Evolutionary conservation across 2,797 vertebrate genomes (phyloP), one percentile per base, ranked within the genome.

Genomic region (Cygnus olor): DNA sequence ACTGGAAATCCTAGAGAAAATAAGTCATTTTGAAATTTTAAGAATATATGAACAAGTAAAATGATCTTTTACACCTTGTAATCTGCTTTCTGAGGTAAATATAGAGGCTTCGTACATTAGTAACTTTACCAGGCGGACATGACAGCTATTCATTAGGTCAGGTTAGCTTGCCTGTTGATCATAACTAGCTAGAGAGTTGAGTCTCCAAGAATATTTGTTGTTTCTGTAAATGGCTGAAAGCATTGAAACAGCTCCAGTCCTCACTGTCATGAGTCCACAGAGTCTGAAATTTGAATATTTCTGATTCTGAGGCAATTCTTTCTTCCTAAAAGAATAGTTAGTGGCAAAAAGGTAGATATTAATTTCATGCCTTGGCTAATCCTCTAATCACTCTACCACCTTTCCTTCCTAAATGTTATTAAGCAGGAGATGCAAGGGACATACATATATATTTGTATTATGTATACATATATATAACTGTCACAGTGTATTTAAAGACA

Each of bases 11-110:
- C 38, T 25, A 9, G 36, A 21, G 34, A 56, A 73, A 36, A 45
- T 32, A 49, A 53, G 32, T 16, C 32, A 22, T 28, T 49, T 34
- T 11, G 4, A 24, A 28, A 38, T 19, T 4, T 27, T 30, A 56
- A n/a, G 5, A n/a, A 58, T 2, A 0, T 7, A 32, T 45, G 63
- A 68, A 68, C 34, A 76, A 81, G 76, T 16, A 66, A 70, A 70
- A 34, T 20, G 1, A 0, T 27, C 3, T n/a, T 85, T 69, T 72
- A 1, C 6, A 34, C 1, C 1, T 3, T 36, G 6, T 27, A 42
- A 56, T n/a, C 38, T 63, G 0, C 9, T 61, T 63, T 4, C 14
- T 49, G 34, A 76, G 44, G 64, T 69, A 36, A 42, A 15, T 20
- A 30, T 38, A 13, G 4, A 32, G 1, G 3, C 9, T 78, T 4